Evolutionary conservation across 2,797 vertebrate genomes (phyloP).

Genomic region (Chelonia mydas): DNA sequence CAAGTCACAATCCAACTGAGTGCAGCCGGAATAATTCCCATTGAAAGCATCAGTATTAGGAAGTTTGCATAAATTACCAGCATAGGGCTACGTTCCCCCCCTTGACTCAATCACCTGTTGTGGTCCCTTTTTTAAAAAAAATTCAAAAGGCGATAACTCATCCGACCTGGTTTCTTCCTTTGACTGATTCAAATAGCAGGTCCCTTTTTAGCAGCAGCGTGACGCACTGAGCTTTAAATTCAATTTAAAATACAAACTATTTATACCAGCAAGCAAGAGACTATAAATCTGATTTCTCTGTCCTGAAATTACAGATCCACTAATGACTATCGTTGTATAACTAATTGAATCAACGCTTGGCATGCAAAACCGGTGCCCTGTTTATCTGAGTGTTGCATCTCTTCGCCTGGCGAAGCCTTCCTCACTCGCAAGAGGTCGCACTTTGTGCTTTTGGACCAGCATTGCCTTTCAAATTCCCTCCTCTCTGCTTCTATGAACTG

Average conservation of each 20-base stretch:
- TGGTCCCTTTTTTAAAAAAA: conserved; percentile 25
- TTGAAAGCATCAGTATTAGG: conserved; percentile 6
- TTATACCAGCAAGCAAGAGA: conserved; percentile 73
- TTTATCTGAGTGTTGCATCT: conserved; percentile 45
- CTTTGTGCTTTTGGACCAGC: conserved; percentile 22
- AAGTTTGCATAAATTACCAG: neutral
- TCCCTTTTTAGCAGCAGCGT: conserved; percentile 69
- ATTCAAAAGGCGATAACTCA: conserved; percentile 35
- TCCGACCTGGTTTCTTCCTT: neutral
- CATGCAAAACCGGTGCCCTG: conserved; percentile 53
- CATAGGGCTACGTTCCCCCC: neutral
- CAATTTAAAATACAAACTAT: conserved; percentile 76
- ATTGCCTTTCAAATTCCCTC: conserved; percentile 19
- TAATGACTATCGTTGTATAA: conserved; percentile 52
- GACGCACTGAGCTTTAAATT: conserved; percentile 75
- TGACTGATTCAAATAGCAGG: neutral
- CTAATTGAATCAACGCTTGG: conserved; percentile 71
- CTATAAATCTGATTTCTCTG: conserved; percentile 60
- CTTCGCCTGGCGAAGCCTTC: conserved; percentile 40
- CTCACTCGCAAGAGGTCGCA: conserved; percentile 12
- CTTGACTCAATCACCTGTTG: conserved; percentile 20
- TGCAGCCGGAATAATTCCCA: neutral
- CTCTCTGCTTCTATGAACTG: neutral
- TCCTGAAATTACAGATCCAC: too few species aligned
- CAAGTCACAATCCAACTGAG: neutral